Base-by-base conservation (phyloP, 2,113 vertebrate genomes). In the Triplophysa siluroides region DNA sequence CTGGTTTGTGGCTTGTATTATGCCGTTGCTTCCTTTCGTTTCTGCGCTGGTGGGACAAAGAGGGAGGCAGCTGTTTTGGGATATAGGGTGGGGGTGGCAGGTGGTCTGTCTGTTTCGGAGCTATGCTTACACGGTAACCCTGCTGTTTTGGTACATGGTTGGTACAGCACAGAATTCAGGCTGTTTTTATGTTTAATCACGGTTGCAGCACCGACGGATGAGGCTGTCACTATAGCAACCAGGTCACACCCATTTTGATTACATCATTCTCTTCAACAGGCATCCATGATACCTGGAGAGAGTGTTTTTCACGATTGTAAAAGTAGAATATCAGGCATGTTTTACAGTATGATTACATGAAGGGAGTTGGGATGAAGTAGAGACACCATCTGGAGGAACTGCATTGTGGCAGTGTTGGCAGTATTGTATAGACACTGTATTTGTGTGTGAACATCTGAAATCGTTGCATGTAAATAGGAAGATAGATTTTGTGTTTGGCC, bases 171-270 rank as follows among this genome's bases (percentile, higher is more conserved):
- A 43, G 83, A 85, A 79, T 86, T 68, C 21, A 23, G 62, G 16
- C 21, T 67, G 61, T 66, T 81, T 68, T 76, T 69, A 68, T 76
- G 18, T 65, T 77, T 23, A 77, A 38, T 65, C 24, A 41, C 43
- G 14, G 63, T n/a, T 61, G 43, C 71, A 75, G 71, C 38, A 45
- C 24, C 12, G 85, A 79, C 68, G n/a, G 80, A 84, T 76, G 21
- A 88, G 85, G 86, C 83, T 70, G 84, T 92, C 81, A 84, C 89
- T 85, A 91, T 90, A 85, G 90, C 80, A 91, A 93, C 91, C 87
- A 85, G 88, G 88, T 81, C 90, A 85, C 89, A 88, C 90, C 91
- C 89, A 89, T 88, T 65, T 65, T 71, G 80, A 91, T 91, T 87
- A 89, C 91, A 91, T 91, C 89, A 92, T 87, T 81, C 78, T 83